Evolutionary conservation across 2,888 invertebrate species (phyloP), one percentile per base, ranked within the genome.

Genomic region (Lydus trimaculatus): DNA sequence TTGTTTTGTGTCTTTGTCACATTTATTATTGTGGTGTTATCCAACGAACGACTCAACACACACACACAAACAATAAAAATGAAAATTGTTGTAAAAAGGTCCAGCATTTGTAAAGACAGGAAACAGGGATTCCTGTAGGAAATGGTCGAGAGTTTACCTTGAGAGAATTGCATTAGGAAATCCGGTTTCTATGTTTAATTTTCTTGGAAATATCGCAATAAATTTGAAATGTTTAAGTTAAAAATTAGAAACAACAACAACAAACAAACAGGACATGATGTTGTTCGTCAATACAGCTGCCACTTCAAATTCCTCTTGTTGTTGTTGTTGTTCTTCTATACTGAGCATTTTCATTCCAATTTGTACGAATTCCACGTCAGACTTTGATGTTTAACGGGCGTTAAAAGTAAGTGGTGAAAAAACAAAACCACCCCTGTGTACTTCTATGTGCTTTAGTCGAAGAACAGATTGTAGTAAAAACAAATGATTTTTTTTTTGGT

Each of bases 301-400:
- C 36, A 48, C 65, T 69, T 64, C 61, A 61, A 66, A 69, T 69
- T 69, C 69, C 69, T 63, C 39, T 61, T 39, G 15, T 39, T 43
- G 43, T 17, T 43, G 39, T 39, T 39, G n/a, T 17, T 52, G 48
- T 59, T 52, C 13, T 11, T 13, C 25, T 23, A 15, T 23, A 15
- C 52, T 11, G 25, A 52, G 23, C 52, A 25, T 52, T 33, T 61
- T 20, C 61, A 62, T 62, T 69, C 52, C 69, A 69, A 73, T 73
- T 71, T 58, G 67, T 64, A 71, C 65, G 43, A 71, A 63, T 61
- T 71, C 69, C 73, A 73, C 70, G 73, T 70, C 69, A 67, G 58
- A 68, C 73, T 73, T 71, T 73, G 73, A 73, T 71, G 73, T 71
- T 70, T 61, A 69, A 48, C 48, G 17, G 9, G 20, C n/a, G 20